Percentiles rank a stretch among this genome's conserved stretches.
Conservation (phyloP, 2,113 vertebrate genomes). For the Pseudois nayaur region DNA sequence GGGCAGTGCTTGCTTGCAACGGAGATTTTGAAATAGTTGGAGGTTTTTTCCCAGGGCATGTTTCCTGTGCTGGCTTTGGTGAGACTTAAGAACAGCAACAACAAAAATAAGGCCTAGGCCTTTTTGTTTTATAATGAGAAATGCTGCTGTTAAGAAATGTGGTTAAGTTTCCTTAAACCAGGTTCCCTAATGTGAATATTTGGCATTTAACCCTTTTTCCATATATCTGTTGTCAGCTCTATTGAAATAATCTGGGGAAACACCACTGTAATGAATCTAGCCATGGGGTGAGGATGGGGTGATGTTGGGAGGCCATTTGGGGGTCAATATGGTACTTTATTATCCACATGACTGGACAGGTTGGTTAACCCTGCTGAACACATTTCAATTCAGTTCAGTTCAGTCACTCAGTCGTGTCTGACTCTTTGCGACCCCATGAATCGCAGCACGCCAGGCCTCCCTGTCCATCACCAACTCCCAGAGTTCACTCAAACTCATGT, state of each 20-base stretch:
- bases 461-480: no score
- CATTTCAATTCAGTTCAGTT: neutral
- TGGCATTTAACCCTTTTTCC: neutral
- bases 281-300: neutral
- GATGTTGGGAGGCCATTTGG: neutral
- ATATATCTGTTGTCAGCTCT: neutral
- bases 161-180: neutral
- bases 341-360: neutral
- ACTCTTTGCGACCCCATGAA: no score
- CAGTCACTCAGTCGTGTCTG: no score
- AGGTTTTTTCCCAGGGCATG: neutral
- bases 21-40: neutral
- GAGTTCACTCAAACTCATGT: no score
- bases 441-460: no score
- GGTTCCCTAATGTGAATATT: neutral
- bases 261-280: neutral
- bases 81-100: neutral
- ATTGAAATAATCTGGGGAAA: neutral
- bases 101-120: neutral
- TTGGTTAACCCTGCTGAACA: neutral
- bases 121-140: neutral
- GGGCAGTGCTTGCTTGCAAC: neutral
- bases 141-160: neutral
- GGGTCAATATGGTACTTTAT: neutral
- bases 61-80: neutral